Percentiles rank a stretch among this genome's conserved stretches.
Evolutionary conservation across 2,888 invertebrate genomes (phyloP).

Genomic region (Stenolophus ochropezus): DNA sequence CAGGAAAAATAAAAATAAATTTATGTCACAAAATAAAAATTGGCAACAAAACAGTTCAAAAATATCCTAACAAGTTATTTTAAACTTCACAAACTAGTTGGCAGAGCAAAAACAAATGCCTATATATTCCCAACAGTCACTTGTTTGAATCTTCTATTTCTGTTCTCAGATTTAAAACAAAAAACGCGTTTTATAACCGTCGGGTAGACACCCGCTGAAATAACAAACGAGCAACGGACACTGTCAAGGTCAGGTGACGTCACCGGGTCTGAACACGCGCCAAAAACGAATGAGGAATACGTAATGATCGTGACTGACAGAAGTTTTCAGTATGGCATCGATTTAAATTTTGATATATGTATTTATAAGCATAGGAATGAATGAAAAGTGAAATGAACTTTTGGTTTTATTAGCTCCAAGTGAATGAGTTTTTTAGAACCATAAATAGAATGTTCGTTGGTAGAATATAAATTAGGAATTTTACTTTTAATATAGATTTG

Average conservation of each 20-base stretch:
- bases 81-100: constrained; percentile 18
- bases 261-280: constrained; percentile 33
- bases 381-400: constrained; percentile 36
- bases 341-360: constrained; percentile 4
- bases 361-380: background rate
- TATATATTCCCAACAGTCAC: constrained; percentile 26
- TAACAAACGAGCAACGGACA: constrained; percentile 43
- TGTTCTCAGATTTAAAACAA: constrained; percentile 40
- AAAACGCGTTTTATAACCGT: constrained; percentile 9
- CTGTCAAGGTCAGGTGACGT: constrained; percentile 49
- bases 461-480: background rate
- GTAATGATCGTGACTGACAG: constrained; percentile 19
- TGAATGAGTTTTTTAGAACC: constrained; percentile 6
- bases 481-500: constrained; percentile 11
- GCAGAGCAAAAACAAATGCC: background rate
- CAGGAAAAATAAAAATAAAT: background rate
- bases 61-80: background rate
- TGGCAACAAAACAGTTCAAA: background rate
- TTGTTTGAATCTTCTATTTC: constrained; percentile 27
- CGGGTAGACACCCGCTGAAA: constrained; percentile 13
- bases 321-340: constrained; percentile 22
- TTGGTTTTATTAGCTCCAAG: constrained; percentile 9
- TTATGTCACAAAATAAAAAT: background rate
- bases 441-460: constrained; percentile 18
- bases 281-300: constrained; percentile 37